Evolutionary conservation across 2,113 vertebrate species (phyloP).

Genomic region (Sebastes fasciatus): DNA sequence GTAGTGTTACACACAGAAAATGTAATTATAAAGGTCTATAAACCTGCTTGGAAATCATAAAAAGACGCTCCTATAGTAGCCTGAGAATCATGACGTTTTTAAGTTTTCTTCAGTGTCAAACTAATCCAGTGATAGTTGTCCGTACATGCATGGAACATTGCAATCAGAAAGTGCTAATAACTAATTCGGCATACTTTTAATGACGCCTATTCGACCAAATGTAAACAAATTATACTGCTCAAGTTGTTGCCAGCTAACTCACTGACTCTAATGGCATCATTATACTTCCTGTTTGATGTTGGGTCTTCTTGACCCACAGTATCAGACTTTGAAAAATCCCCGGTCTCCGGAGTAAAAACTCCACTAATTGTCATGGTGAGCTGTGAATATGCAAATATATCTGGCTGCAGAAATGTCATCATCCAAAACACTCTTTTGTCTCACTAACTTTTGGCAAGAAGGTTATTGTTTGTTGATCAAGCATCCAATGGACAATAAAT

Average conservation of each 20-base stretch:
- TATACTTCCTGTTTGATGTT: conserved; percentile 8
- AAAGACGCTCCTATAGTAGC: background rate
- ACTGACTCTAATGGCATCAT: background rate
- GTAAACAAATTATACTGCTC: background rate
- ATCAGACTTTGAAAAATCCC: background rate
- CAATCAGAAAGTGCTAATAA: background rate
- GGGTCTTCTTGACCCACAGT: background rate
- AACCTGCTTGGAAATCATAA: background rate
- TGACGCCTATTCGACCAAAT: background rate
- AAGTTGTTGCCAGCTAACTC: background rate
- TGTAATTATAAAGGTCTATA: background rate
- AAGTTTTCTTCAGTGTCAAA: background rate
- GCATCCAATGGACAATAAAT: conserved; percentile 30
- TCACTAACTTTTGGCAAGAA: conserved; percentile 23
- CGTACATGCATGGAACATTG: background rate
- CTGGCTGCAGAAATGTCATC: conserved; percentile 1
- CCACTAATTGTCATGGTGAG: background rate
- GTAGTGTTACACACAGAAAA: background rate
- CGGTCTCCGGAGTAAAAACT: background rate
- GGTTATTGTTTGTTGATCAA: conserved; percentile 22
- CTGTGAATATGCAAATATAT: background rate
- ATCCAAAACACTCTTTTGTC: background rate
- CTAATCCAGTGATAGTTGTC: background rate
- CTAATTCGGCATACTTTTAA: background rate
- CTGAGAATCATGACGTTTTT: background rate